phyloP scores from a whole-genome alignment of 2,888 invertebrate species.

The Drosophila macrothrix region DNA sequence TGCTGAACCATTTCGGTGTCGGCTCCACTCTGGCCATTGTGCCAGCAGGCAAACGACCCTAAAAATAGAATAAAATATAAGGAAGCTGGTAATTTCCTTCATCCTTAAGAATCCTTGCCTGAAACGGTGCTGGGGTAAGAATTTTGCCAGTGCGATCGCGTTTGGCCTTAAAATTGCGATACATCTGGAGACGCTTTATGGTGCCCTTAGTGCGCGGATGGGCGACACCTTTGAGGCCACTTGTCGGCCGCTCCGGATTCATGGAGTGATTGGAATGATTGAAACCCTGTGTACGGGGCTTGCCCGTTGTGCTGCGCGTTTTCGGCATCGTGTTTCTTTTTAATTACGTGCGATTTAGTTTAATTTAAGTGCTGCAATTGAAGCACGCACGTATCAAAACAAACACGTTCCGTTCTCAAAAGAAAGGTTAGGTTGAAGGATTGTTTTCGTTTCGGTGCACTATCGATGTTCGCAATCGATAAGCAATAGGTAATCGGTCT shows the following conservation, averaged over 20 bases:
- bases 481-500: background rate
- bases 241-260: slow-evolving; percentile 95
- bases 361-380: slow-evolving; percentile 20
- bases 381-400: slow-evolving; percentile 60
- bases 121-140: slow-evolving; percentile 97
- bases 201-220: slow-evolving; percentile 95
- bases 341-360: slow-evolving; percentile 16
- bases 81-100: slow-evolving; percentile 1
- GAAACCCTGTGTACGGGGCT: slow-evolving; percentile 93
- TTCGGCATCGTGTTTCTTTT: slow-evolving; percentile 88
- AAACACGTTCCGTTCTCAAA: slow-evolving; percentile 66
- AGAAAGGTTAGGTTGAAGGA: slow-evolving; percentile 46
- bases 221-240: slow-evolving; percentile 93
- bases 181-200: slow-evolving; percentile 98
- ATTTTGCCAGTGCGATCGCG: slow-evolving; percentile 96
- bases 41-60: slow-evolving; percentile 93
- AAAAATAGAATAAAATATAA: background rate
- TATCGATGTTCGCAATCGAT: slow-evolving; percentile 50
- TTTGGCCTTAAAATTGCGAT: slow-evolving; percentile 98
- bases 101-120: slow-evolving; percentile 84
- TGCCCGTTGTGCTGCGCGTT: slow-evolving; percentile 89
- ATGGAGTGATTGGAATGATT: slow-evolving; percentile 96
- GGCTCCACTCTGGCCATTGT: slow-evolving; percentile 98
- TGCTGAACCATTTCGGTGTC: slow-evolving; percentile 99
- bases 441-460: slow-evolving; percentile 17